Evolutionary conservation across 1,140 invertebrate genomes (phyloP).

Genomic region (Idris sp.): DNA sequence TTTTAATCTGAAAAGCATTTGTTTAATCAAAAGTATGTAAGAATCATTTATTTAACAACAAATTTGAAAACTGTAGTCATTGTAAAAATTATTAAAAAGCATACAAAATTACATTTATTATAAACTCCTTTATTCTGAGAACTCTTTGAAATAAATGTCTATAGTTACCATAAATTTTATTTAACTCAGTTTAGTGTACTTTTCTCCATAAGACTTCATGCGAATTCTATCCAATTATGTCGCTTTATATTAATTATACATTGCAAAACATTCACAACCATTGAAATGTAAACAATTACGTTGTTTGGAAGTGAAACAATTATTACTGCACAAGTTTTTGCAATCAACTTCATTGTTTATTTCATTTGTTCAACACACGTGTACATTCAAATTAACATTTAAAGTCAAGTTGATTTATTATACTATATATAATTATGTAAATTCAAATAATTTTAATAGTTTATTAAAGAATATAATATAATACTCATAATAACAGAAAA

Average conservation of each 20-base stretch:
- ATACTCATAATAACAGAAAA: too few species aligned
- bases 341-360: constrained; percentile 41
- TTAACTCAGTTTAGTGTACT: constrained; percentile 3
- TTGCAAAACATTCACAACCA: constrained; percentile 35
- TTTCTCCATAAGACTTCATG: constrained; percentile 24
- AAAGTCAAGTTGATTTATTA: too few species aligned
- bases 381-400: too few species aligned
- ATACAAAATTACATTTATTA: constrained; percentile 2
- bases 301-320: constrained; percentile 40
- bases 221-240: constrained; percentile 35
- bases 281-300: constrained; percentile 27
- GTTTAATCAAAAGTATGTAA: constrained; percentile 3
- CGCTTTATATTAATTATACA: constrained; percentile 31
- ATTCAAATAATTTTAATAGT: too few species aligned
- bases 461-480: too few species aligned
- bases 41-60: not conserved
- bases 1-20: constrained; percentile 2
- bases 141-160: constrained; percentile 34
- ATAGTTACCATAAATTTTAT: constrained; percentile 45
- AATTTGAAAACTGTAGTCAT: not conserved
- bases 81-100: constrained; percentile 10
- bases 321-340: constrained; percentile 35
- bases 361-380: too few species aligned
- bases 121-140: not conserved
- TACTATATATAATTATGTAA: too few species aligned